Percentiles rank a stretch among this genome's conserved stretches.
These are phyloP conservation scores for Centropyge bicolor DNA, from an alignment of 2,797 vertebrate genomes.

Conservation along the genomic window DNA sequence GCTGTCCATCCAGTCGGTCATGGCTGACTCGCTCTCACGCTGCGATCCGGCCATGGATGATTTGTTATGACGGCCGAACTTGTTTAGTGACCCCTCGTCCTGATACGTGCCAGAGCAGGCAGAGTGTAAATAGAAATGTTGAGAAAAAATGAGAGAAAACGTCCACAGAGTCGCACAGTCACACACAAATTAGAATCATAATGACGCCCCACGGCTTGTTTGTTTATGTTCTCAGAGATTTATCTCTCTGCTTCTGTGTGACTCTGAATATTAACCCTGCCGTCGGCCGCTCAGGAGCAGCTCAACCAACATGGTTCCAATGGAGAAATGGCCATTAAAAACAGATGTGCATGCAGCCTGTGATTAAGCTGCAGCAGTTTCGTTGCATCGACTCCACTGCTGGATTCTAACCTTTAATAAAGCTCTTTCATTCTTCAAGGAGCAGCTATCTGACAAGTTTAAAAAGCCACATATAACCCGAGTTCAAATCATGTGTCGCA, in stretches of 20 bases:
- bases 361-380: neutral
- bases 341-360: conserved; percentile 41
- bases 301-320: conserved; percentile 42
- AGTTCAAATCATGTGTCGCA: conserved; percentile 20
- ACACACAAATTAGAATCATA: conserved; percentile 55
- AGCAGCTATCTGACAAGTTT: conserved; percentile 6
- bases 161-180: conserved; percentile 46
- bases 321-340: conserved; percentile 46
- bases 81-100: conserved; percentile 70
- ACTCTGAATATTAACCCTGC: conserved; percentile 15
- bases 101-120: conserved; percentile 76
- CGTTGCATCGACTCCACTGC: conserved; percentile 17
- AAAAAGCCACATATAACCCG: conserved; percentile 11
- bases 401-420: conserved; percentile 18
- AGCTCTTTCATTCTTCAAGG: conserved; percentile 16
- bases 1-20: conserved; percentile 34
- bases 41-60: conserved; percentile 60
- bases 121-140: conserved; percentile 69
- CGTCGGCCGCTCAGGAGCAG: conserved; percentile 23
- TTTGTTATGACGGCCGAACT: conserved; percentile 71
- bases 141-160: conserved; percentile 64
- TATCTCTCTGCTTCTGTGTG: conserved; percentile 43
- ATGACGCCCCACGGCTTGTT: conserved; percentile 40
- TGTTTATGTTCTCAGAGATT: conserved; percentile 65
- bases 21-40: conserved; percentile 47